These are phyloP conservation scores for Tetramorium bicarinatum DNA, from an alignment of 2,888 invertebrate genomes.

Conservation along the genomic window DNA sequence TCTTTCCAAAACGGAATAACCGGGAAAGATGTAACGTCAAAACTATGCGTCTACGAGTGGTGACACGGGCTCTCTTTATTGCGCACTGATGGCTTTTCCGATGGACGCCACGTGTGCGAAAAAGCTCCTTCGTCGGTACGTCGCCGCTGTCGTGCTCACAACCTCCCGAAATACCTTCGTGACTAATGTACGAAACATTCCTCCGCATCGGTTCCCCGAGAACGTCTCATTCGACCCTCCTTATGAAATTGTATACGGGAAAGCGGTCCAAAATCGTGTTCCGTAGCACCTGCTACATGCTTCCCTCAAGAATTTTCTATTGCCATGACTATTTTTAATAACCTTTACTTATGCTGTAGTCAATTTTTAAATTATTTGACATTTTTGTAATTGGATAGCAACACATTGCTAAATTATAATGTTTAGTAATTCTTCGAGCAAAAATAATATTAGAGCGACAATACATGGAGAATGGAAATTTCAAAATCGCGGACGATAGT, in stretches of 20 bases:
- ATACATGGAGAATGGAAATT: background rate
- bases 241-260: slow-evolving; percentile 26
- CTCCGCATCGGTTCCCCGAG: background rate
- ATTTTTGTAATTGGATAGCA: background rate
- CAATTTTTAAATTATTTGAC: background rate
- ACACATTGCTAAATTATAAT: background rate
- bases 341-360: background rate
- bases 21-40: slow-evolving; percentile 58
- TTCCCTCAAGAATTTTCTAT: background rate
- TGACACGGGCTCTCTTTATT: slow-evolving; percentile 60
- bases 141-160: slow-evolving; percentile 45
- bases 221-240: slow-evolving; percentile 40
- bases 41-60: slow-evolving; percentile 49
- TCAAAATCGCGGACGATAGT: background rate
- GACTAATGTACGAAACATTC: slow-evolving; percentile 66
- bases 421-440: background rate
- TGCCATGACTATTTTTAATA: background rate
- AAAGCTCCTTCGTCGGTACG: slow-evolving; percentile 59
- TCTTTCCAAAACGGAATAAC: slow-evolving; percentile 48
- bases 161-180: slow-evolving; percentile 54
- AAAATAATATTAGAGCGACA: background rate
- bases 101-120: slow-evolving; percentile 72
- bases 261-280: slow-evolving; percentile 3
- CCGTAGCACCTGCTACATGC: background rate
- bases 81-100: slow-evolving; percentile 75